These are phyloP conservation scores for Plumapathes pennacea DNA, from an alignment of 92 coral and sea anemone species.

Conservation along the genomic window DNA sequence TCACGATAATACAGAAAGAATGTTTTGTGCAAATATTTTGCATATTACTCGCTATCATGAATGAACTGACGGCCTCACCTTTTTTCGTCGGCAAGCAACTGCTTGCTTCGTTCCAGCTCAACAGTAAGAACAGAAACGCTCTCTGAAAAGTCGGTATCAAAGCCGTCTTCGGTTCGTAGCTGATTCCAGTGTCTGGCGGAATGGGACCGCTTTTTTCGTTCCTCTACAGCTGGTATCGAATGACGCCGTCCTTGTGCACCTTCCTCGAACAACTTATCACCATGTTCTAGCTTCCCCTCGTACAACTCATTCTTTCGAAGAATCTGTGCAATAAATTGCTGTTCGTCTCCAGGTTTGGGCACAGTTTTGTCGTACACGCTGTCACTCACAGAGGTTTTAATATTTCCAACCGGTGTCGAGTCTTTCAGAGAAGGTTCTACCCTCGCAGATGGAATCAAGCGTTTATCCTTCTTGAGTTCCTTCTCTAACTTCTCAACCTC, in stretches of 20 bases:
- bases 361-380: slow-evolving; percentile 68
- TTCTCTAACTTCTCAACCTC: slow-evolving; percentile 87
- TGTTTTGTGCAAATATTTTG: too few relatives aligned
- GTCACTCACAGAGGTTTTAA: slow-evolving; percentile 23
- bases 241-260: slow-evolving; percentile 15
- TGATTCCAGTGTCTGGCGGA: slow-evolving; percentile 25
- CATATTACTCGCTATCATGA: too few relatives aligned
- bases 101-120: slow-evolving; percentile 75
- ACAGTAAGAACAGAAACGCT: slow-evolving; percentile 55
- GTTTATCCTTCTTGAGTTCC: slow-evolving; percentile 80
- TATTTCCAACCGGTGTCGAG: slow-evolving; percentile 27
- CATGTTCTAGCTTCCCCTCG: slow-evolving; percentile 36
- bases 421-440: slow-evolving; percentile 83
- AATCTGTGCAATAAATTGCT: slow-evolving; percentile 76
- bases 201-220: slow-evolving; percentile 16
- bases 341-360: slow-evolving; percentile 73
- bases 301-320: slow-evolving; percentile 69
- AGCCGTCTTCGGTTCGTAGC: slow-evolving; percentile 29
- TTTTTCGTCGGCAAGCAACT: slow-evolving; percentile 70
- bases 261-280: too few relatives aligned
- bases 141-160: slow-evolving; percentile 39
- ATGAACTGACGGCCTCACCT: too few relatives aligned
- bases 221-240: slow-evolving; percentile 54
- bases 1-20: too few relatives aligned
- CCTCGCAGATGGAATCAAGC: slow-evolving; percentile 80